Percentiles rank a stretch among this genome's conserved stretches.
These are phyloP conservation scores for Gracilinanus agilis DNA, from an alignment of 2,113 vertebrate genomes.

Conservation along the genomic window DNA sequence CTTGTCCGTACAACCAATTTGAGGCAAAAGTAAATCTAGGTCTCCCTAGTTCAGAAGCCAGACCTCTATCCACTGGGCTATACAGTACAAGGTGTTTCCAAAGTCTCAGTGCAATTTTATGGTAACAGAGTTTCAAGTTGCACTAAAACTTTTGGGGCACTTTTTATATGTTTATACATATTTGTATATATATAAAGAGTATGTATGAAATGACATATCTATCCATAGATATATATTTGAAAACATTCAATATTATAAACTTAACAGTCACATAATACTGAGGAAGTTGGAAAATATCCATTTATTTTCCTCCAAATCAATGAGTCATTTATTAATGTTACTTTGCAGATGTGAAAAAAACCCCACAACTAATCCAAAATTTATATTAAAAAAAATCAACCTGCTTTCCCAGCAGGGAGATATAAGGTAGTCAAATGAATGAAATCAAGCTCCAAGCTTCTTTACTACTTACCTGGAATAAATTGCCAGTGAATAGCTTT, in stretches of 20 bases:
- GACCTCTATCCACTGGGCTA: neutral
- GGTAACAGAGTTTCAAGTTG: neutral
- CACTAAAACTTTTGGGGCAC: neutral
- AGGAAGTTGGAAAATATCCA: neutral
- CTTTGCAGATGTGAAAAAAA: slow-evolving; percentile 67
- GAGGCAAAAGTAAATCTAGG: no score
- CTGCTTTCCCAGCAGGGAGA: neutral
- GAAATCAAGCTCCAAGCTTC: slow-evolving; percentile 37
- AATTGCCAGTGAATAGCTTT: slow-evolving; percentile 27
- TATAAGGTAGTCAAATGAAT: slow-evolving; percentile 41
- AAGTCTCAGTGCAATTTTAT: neutral
- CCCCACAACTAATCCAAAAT: slow-evolving; percentile 12
- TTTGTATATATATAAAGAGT: neutral
- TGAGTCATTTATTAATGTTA: slow-evolving; percentile 59
- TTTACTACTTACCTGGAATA: slow-evolving; percentile 43
- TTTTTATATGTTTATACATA: neutral
- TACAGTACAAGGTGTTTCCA: neutral
- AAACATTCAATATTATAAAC: neutral
- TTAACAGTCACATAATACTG: neutral
- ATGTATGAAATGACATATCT: neutral
- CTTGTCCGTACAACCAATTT: no score
- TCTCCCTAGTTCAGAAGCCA: neutral
- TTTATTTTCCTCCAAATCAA: slow-evolving; percentile 33
- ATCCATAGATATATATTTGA: neutral
- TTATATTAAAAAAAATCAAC: slow-evolving; percentile 36